A percentile compares a stretch with the other conserved stretches of the same genome.
Conservation (phyloP, 2,113 vertebrate genomes). For the Cepphus grylle region DNA sequence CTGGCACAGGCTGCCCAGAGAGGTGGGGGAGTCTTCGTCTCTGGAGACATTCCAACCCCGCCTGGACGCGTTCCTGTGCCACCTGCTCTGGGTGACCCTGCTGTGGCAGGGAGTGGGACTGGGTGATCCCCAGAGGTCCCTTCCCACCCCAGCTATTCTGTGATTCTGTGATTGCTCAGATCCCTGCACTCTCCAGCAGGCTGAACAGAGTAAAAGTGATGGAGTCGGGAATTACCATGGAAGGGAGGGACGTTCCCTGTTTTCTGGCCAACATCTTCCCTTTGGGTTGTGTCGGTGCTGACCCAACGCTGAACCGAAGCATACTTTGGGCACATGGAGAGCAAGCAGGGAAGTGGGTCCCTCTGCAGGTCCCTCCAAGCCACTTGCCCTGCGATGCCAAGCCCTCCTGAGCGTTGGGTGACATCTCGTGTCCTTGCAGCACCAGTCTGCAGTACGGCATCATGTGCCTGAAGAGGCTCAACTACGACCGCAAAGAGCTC, state of each 20-base stretch:
- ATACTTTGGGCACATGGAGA: neutral
- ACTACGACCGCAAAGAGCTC: constrained; percentile 95
- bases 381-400: rapidly evolving
- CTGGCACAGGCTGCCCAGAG: too few relatives aligned
- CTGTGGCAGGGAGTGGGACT: too few relatives aligned
- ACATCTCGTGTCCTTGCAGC: constrained; percentile 70
- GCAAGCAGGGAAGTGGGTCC: neutral
- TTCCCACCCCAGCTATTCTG: too few relatives aligned
- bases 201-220: neutral
- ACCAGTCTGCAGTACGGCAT: constrained; percentile 96
- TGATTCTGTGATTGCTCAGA: neutral
- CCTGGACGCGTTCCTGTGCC: too few relatives aligned
- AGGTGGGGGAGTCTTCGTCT: too few relatives aligned
- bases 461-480: constrained; percentile 97
- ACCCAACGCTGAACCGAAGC: neutral
- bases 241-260: neutral
- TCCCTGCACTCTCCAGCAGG: rapidly evolving
- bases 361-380: rapidly evolving
- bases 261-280: neutral
- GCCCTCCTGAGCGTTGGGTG: neutral
- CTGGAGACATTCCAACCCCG: too few relatives aligned
- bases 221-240: neutral
- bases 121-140: too few relatives aligned
- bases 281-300: neutral
- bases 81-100: too few relatives aligned